phyloP scores from a whole-genome alignment of 2,113 vertebrate genomes.

The Ahaetulla prasina region DNA sequence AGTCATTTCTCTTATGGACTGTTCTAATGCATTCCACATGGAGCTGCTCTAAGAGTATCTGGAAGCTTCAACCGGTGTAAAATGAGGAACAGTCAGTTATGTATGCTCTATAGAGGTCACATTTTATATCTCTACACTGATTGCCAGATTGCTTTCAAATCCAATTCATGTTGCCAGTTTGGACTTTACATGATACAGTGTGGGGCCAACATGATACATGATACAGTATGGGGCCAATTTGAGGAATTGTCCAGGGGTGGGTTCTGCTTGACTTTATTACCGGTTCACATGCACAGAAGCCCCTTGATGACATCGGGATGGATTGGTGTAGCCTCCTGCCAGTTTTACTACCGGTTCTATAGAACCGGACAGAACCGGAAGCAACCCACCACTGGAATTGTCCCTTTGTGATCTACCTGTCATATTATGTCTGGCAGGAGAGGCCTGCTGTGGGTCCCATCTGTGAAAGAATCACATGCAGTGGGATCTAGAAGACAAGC shows the following conservation, averaged over 20 bases:
- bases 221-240: not conserved
- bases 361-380: too few relatives aligned
- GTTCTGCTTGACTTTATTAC: too few relatives aligned
- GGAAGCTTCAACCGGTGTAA: not conserved
- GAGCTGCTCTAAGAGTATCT: not conserved
- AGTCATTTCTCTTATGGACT: not conserved
- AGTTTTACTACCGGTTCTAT: too few relatives aligned
- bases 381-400: too few relatives aligned
- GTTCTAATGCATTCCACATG: not conserved
- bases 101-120: not conserved
- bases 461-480: not conserved
- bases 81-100: not conserved
- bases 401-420: not conserved
- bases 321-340: too few relatives aligned
- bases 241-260: not conserved
- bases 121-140: not conserved
- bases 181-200: not conserved
- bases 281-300: too few relatives aligned
- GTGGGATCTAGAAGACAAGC: not conserved
- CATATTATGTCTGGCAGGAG: not conserved
- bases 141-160: not conserved
- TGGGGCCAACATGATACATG: not conserved
- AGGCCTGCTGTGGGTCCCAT: not conserved
- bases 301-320: too few relatives aligned
- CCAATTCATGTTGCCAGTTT: not conserved